Base-by-base conservation (phyloP, 2,888 invertebrate species). In the Pachymerium ferrugineum region DNA sequence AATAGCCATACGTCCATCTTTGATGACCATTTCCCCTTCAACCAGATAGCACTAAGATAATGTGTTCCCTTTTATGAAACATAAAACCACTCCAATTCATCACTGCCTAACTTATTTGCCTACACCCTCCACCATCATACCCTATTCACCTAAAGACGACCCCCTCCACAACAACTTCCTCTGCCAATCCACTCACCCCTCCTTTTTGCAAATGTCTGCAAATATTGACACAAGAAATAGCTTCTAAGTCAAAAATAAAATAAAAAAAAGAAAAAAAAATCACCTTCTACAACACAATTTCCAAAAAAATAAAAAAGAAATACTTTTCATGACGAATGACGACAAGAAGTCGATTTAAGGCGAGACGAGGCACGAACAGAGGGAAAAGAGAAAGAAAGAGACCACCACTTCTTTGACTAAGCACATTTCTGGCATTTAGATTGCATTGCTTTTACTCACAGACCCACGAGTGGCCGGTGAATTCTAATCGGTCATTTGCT, bases 381-480 rank as follows among this genome's bases (percentile, higher is more conserved):
- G 38, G 35, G 38, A 71, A 25, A n/a, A n/a, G n/a, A 54, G 19
- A 35, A 28, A 67, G 69, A 69, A 30, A 69, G 69, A 69, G 29
- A 25, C 69, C 31, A 33, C 38, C 22, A 33, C 38, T 31, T 72
- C 54, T 72, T 72, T 72, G 72, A 72, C 72, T 72, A 72, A 72
- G 72, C 72, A 72, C 72, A 72, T 72, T 72, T 72, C 42, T 72
- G 72, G 72, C 72, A 72, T 72, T 72, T 72, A 42, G 72, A 47
- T 72, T 72, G 72, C 38, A 54, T 54, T 54, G 54, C 54, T 54
- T 54, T 54, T 54, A 28, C 54, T 54, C 54, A 54, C 54, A 54
- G 54, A 54, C 54, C 54, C 54, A 54, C 54, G 33, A 69, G 69
- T 30, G 69, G 30, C 69, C 30, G 54, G 54, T 54, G 72, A 54